phyloP scores from a whole-genome alignment of 2,113 vertebrate species.

The Myxocyprinus asiaticus region DNA sequence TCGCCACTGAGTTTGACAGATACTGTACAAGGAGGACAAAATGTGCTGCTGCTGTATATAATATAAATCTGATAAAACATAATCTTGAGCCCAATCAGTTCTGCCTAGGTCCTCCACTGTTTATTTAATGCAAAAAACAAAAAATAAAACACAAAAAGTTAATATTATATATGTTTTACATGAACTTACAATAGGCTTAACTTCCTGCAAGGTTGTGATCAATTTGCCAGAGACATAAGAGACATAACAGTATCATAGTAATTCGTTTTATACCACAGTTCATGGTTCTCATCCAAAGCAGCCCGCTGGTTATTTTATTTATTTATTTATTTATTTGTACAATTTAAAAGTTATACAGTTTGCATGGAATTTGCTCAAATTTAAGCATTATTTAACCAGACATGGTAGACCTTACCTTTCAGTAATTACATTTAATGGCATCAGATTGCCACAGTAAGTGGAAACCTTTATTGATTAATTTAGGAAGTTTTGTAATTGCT shows the following conservation, averaged over 20 bases:
- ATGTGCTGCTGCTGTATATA: no score
- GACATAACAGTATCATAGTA: background rate
- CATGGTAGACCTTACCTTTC: background rate
- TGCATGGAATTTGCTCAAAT: background rate
- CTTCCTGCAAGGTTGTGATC: constrained; percentile 1
- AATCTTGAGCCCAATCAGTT: no score
- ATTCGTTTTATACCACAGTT: constrained; percentile 16
- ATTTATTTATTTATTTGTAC: no score
- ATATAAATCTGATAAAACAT: no score
- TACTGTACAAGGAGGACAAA: no score
- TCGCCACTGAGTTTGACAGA: no score
- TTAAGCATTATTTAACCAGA: constrained; percentile 27
- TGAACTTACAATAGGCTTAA: background rate
- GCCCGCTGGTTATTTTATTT: constrained; percentile 18
- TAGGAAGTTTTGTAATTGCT: constrained; percentile 1
- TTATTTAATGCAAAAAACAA: no score
- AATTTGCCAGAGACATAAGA: background rate
- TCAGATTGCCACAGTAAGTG: constrained; percentile 34
- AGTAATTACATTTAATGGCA: constrained; percentile 41
- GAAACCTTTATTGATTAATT: constrained; percentile 34
- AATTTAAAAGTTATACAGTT: constrained; percentile 1
- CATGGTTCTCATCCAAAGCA: background rate
- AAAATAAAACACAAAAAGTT: no score
- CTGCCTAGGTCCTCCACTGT: no score
- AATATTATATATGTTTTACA: no score